phyloP scores from a whole-genome alignment of 2,113 vertebrate genomes.

The Channa argus region DNA sequence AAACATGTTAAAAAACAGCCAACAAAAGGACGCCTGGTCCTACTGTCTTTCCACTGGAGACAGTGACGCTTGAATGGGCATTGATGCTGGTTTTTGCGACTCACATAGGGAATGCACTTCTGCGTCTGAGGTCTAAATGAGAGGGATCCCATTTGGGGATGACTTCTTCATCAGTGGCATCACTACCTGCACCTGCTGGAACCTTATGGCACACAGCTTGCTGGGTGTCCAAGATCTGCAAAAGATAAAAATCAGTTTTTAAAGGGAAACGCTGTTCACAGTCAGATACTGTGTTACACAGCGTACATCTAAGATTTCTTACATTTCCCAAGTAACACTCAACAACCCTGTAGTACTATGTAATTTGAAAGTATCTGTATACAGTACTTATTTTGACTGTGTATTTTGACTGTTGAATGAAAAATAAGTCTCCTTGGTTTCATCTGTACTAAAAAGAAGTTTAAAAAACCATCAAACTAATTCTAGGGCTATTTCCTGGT shows the following conservation, averaged over 20 bases:
- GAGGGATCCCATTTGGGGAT: slow-evolving; percentile 77
- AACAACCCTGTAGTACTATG: no score
- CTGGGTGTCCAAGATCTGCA: slow-evolving; percentile 82
- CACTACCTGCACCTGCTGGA: slow-evolving; percentile 36
- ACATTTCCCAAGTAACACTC: no score
- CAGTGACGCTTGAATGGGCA: background rate
- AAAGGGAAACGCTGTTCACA: no score
- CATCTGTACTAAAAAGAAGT: no score
- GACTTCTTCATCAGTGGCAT: slow-evolving; percentile 4
- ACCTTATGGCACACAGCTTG: slow-evolving; percentile 59
- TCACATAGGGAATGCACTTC: slow-evolving; percentile 68
- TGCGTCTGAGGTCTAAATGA: slow-evolving; percentile 78
- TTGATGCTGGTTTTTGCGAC: slow-evolving; percentile 37
- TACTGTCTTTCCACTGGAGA: background rate
- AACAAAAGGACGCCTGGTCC: background rate
- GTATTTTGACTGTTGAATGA: no score
- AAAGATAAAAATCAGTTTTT: background rate
- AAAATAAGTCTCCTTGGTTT: no score
- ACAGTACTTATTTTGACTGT: no score
- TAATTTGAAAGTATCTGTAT: no score
- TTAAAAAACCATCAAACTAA: no score
- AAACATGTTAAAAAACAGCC: background rate
- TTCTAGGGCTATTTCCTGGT: no score
- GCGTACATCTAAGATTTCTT: no score
- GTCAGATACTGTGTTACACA: no score